phyloP scores from a whole-genome alignment of 1,140 invertebrate genomes.

The Lepidurus packardi region DNA sequence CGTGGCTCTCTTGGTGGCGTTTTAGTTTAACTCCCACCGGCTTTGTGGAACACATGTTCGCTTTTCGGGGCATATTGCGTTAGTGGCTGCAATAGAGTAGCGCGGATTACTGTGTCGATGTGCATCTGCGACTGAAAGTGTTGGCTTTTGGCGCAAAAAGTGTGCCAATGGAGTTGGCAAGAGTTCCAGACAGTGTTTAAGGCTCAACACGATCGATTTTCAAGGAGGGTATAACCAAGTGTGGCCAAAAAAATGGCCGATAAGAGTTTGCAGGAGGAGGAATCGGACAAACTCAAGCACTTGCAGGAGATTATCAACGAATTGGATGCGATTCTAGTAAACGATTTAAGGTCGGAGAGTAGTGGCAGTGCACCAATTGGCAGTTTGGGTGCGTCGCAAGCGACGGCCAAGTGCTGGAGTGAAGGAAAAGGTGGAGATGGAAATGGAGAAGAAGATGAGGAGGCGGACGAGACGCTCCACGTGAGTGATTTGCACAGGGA shows the following conservation, averaged over 20 bases:
- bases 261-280: background rate
- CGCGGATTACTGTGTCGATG: too few relatives aligned
- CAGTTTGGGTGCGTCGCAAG: background rate
- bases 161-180: background rate
- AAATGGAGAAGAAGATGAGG: background rate
- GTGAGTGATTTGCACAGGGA: background rate
- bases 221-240: background rate
- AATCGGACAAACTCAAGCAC: background rate
- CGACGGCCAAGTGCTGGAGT: background rate
- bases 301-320: slow-evolving; percentile 14
- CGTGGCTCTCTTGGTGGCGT: background rate
- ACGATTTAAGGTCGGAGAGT: background rate
- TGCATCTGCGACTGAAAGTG: too few relatives aligned
- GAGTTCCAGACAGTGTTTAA: background rate
- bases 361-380: background rate
- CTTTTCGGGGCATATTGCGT: background rate
- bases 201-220: slow-evolving; percentile 1
- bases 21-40: background rate
- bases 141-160: background rate
- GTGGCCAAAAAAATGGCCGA: background rate
- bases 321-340: slow-evolving; percentile 10
- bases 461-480: background rate
- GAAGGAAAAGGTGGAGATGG: background rate
- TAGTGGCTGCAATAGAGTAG: background rate
- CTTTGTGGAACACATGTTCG: background rate